Conservation (phyloP, 2,888 invertebrate genomes). For the Griposia aprilina region DNA sequence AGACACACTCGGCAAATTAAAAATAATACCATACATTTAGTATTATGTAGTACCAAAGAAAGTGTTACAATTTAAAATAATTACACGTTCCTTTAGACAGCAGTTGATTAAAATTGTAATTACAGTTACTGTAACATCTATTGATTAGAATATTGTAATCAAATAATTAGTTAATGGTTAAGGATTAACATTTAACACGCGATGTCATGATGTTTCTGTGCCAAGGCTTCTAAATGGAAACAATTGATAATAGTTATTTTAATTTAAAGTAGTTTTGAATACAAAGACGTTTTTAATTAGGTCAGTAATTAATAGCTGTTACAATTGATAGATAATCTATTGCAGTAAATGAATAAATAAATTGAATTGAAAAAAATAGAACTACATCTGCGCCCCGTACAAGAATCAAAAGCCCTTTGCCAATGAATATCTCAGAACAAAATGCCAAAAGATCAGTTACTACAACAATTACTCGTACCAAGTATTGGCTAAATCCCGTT, state of each 20-base stretch:
- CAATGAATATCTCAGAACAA: not conserved
- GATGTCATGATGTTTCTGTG: conserved; percentile 59
- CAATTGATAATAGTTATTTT: conserved; percentile 40
- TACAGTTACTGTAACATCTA: conserved; percentile 50
- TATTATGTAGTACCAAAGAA: conserved; percentile 31
- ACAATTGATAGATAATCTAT: conserved; percentile 10
- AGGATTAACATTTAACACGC: conserved; percentile 50
- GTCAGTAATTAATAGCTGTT: conserved; percentile 12
- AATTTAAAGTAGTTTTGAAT: conserved; percentile 39
- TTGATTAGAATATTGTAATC: conserved; percentile 56
- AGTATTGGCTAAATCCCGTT: conserved; percentile 42
- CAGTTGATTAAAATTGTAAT: conserved; percentile 46
- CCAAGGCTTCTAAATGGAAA: conserved; percentile 59
- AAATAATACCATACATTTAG: conserved; percentile 24
- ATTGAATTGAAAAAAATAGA: accelerated
- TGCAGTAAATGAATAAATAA: not conserved
- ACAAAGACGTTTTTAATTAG: conserved; percentile 39
- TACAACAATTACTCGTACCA: conserved; percentile 38
- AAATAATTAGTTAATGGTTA: conserved; percentile 57
- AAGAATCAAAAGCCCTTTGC: not conserved
- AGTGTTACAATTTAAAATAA: conserved; percentile 39
- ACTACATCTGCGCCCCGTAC: not conserved
- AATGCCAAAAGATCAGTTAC: conserved; percentile 20
- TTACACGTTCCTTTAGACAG: conserved; percentile 32
- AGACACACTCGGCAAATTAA: conserved; percentile 12